Evolutionary conservation across 2,113 vertebrate species (phyloP), one percentile per base, ranked within the genome.

Genomic region (Dicentrarchus labrax): DNA sequence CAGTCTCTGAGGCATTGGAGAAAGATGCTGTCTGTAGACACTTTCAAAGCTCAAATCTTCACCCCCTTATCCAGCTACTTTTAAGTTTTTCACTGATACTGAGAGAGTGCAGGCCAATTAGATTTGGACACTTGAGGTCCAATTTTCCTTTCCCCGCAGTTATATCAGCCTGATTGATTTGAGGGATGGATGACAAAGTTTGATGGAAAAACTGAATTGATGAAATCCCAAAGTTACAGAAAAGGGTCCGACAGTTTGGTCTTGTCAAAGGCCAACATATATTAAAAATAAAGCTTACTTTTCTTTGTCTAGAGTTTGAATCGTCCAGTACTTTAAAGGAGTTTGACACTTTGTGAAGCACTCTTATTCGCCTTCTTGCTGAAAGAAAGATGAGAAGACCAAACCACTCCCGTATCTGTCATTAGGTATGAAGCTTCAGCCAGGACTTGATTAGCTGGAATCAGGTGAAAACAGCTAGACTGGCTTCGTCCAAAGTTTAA

Each of bases 11-110:
- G 67, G 80, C 53, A 4, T 19, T 41, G 53, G 24, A 59, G 65
- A 65, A 72, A 74, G 56, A 86, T 65, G 43, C 50, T 65, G 65
- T 73, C 82, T 87, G 83, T 6, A 43, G 50, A 78, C 69, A 50
- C 66, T 66, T 69, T 80, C 36, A n/a, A 38, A 78, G 45, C 59
- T 75, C 47, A 39, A 65, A 57, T 76, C 50, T 69, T 78, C 64
- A 39, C 21, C 51, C 22, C 5, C 41, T 30, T 30, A 21, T 50
- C 17, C 41, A 6, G 69, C 48, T 59, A 22, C 36, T 81, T 81
- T 43, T 12, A 68, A 11, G 54, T 67, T 78, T 81, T 21, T 62
- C 38, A 48, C 54, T 57, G 41, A 64, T 59, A 50, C 13, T 17
- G 38, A 71, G 41, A 51, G 17, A 68, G 30, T 0, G 17, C 51